phyloP scores from a whole-genome alignment of 2,797 vertebrate genomes.

The Aldrovandia affinis region DNA sequence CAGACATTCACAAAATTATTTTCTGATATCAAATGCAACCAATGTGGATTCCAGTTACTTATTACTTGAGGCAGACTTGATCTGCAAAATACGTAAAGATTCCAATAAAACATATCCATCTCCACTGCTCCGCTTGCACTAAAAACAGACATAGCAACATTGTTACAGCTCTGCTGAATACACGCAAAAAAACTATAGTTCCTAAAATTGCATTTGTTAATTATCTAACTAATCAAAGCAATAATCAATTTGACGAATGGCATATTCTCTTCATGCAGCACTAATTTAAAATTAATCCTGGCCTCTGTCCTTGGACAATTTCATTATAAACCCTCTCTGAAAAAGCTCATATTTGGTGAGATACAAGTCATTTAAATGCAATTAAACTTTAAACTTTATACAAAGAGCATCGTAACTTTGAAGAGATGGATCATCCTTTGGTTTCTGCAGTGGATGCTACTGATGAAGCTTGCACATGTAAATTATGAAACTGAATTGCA shows the following conservation, averaged over 20 bases:
- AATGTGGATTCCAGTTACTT: neutral
- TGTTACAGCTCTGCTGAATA: neutral
- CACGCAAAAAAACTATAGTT: neutral
- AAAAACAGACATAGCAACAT: neutral
- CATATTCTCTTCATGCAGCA: constrained; percentile 27
- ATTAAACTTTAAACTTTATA: constrained; percentile 34
- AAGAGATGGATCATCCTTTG: constrained; percentile 14
- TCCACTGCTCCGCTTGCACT: neutral
- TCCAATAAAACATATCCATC: neutral
- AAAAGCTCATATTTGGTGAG: constrained; percentile 23
- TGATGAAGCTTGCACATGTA: constrained; percentile 5
- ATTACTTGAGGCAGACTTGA: neutral
- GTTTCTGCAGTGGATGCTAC: neutral
- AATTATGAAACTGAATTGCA: constrained; percentile 19
- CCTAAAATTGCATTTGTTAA: constrained; percentile 19
- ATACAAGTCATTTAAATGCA: constrained; percentile 34
- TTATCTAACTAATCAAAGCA: constrained; percentile 25
- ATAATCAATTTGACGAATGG: constrained; percentile 29
- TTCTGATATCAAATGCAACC: neutral
- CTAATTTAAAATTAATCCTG: constrained; percentile 32
- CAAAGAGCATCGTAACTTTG: constrained; percentile 15
- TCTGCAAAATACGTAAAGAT: neutral
- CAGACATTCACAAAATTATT: neutral
- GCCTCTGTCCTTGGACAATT: constrained; percentile 21
- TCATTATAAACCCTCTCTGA: constrained; percentile 25